Percentiles rank a stretch among this genome's conserved stretches.
Evolutionary conservation across 2,888 invertebrate species (phyloP).

Genomic region (Eremobia ochroleuca): DNA sequence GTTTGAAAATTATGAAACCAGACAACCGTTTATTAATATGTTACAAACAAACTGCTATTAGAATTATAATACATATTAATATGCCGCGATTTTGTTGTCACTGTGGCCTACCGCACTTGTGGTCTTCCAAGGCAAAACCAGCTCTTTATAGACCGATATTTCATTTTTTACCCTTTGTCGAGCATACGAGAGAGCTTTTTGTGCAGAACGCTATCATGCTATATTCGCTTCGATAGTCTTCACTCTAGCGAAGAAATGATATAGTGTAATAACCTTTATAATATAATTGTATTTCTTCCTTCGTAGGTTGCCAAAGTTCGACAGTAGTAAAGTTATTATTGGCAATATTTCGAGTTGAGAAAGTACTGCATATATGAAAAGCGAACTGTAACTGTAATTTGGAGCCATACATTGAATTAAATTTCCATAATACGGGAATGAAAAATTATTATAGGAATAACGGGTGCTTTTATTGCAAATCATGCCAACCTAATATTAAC

Average conservation of each 20-base stretch:
- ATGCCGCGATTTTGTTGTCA: conserved; percentile 12
- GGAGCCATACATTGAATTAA: conserved; percentile 39
- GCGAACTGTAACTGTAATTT: conserved; percentile 28
- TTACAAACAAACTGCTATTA: not conserved
- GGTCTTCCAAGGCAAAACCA: not conserved
- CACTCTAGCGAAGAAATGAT: not conserved
- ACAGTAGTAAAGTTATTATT: conserved; percentile 47
- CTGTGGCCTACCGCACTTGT: not conserved
- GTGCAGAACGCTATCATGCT: not conserved
- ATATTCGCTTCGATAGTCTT: not conserved
- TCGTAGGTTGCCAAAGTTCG: conserved; percentile 35
- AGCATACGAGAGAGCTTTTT: not conserved
- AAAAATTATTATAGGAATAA: conserved; percentile 27
- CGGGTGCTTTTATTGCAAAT: conserved; percentile 24
- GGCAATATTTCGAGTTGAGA: conserved; percentile 27
- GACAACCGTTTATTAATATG: not conserved
- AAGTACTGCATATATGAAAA: conserved; percentile 35
- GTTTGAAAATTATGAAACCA: not conserved
- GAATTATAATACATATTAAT: too few species aligned
- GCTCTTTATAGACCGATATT: not conserved
- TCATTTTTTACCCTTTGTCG: not conserved
- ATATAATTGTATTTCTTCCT: conserved; percentile 15
- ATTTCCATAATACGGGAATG: conserved; percentile 44
- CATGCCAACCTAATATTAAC: conserved; percentile 18
- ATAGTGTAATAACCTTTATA: not conserved